Evolutionary conservation across 2,113 vertebrate genomes (phyloP).

Genomic region (Nestor notabilis): DNA sequence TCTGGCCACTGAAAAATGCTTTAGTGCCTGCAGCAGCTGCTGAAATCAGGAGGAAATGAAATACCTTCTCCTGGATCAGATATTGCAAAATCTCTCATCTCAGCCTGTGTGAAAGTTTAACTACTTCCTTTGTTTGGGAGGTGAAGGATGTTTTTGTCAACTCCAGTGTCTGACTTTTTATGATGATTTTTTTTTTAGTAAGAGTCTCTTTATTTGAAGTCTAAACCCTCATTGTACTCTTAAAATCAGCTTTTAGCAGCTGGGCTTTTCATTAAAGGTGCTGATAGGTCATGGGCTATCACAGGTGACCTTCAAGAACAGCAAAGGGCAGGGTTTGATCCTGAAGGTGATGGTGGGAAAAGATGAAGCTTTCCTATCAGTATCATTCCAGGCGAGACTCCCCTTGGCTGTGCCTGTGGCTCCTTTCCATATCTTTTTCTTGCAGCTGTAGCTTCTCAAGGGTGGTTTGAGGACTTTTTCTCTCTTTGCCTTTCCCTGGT

Average conservation of each 20-base stretch:
- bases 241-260: slow-evolving; percentile 27
- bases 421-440: background rate
- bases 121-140: background rate
- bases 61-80: slow-evolving; percentile 3
- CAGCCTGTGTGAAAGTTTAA: background rate
- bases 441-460: background rate
- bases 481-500: background rate
- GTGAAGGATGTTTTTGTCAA: slow-evolving; percentile 32
- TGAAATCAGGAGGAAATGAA: background rate
- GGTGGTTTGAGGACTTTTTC: background rate
- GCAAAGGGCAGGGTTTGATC: slow-evolving; percentile 40
- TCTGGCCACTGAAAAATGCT: background rate
- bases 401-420: background rate
- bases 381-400: background rate
- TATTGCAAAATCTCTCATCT: background rate
- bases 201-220: background rate
- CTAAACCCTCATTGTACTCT: slow-evolving; percentile 54
- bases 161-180: background rate
- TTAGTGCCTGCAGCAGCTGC: background rate
- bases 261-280: slow-evolving; percentile 63
- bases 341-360: background rate
- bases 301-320: background rate
- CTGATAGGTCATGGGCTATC: slow-evolving; percentile 29
- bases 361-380: background rate
- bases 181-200: background rate